Evolutionary conservation across 23 tunicate species (phyloP).

Genomic region (Oikopleura vanhoeffeni): DNA sequence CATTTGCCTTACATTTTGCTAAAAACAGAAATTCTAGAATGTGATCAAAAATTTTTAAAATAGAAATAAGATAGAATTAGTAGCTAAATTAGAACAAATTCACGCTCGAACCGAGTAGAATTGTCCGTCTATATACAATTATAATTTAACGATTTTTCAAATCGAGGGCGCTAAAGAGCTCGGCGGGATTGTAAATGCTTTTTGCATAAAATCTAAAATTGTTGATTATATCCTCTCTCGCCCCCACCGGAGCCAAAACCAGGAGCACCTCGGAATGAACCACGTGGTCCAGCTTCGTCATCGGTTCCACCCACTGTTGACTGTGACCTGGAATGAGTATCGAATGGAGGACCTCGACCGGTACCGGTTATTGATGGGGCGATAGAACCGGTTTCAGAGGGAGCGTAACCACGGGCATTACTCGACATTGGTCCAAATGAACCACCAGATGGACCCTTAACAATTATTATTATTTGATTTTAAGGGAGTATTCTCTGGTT

Average conservation of each 20-base stretch:
- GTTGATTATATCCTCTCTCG: not conserved
- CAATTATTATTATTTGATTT: too few relatives aligned
- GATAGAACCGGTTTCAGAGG: not conserved
- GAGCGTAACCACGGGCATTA: slow-evolving; percentile 4
- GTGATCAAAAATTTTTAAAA: too few relatives aligned
- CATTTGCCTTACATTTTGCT: too few relatives aligned
- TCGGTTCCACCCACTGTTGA: not conserved
- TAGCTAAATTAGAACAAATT: too few relatives aligned
- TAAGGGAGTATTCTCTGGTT: too few relatives aligned
- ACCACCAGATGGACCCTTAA: not conserved
- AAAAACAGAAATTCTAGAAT: too few relatives aligned
- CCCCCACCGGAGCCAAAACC: not conserved
- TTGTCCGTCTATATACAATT: too few relatives aligned
- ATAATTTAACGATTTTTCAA: too few relatives aligned
- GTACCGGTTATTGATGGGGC: not conserved
- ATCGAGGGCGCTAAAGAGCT: too few relatives aligned
- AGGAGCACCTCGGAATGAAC: slow-evolving; percentile 9
- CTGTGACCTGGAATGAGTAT: not conserved
- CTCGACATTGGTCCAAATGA: not conserved
- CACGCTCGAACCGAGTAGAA: too few relatives aligned
- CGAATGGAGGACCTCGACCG: not conserved
- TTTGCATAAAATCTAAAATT: not conserved
- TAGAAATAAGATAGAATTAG: too few relatives aligned
- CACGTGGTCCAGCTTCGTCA: slow-evolving; percentile 2
- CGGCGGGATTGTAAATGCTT: too few relatives aligned